Evolutionary conservation across 2,113 vertebrate genomes (phyloP).

Genomic region (Penelope pileata): DNA sequence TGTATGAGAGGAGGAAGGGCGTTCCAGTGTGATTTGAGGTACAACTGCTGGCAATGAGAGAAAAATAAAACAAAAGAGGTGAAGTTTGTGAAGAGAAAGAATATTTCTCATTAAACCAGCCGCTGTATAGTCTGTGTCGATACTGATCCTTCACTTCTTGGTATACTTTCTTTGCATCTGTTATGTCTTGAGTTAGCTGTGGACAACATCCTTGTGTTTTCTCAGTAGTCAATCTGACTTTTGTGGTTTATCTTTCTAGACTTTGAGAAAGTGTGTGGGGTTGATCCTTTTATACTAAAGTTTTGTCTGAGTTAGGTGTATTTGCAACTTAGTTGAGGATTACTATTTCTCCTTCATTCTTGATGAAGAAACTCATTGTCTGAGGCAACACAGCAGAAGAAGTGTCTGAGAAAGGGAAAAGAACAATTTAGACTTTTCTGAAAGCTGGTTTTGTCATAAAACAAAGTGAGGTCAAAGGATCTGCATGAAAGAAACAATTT

Average conservation of each 20-base stretch:
- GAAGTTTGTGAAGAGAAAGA: background rate
- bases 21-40: background rate
- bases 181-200: background rate
- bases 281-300: background rate
- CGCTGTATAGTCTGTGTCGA: background rate
- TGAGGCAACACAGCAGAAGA: background rate
- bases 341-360: background rate
- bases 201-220: background rate
- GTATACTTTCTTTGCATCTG: background rate
- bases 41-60: fast-evolving
- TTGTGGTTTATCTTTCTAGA: background rate
- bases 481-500: background rate
- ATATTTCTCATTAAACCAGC: background rate
- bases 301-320: background rate
- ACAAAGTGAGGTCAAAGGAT: background rate
- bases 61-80: background rate
- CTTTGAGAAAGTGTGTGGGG: background rate
- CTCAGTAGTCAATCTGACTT: background rate
- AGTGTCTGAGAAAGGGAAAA: background rate
- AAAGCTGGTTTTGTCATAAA: background rate
- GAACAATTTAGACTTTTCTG: background rate
- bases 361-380: background rate
- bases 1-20: background rate
- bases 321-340: background rate
- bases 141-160: background rate